Evolutionary conservation across 1,140 invertebrate species (phyloP).

Genomic region (Cotesia typhae): DNA sequence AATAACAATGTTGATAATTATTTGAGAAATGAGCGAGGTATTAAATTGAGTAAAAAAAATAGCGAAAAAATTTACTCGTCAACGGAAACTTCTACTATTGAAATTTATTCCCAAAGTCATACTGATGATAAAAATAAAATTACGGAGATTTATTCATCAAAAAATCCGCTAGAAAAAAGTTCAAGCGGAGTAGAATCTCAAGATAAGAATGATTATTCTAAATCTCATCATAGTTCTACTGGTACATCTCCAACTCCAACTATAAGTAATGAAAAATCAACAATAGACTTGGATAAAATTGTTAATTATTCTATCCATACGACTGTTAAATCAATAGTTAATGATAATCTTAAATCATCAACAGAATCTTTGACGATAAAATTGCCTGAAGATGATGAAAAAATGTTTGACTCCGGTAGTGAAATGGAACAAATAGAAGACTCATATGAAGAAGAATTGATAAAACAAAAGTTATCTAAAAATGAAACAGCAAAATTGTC

Average conservation of each 20-base stretch:
- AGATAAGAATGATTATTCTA: background rate
- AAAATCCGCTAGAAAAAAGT: slow-evolving; percentile 1
- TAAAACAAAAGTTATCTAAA: slow-evolving; percentile 23
- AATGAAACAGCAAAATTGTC: slow-evolving; percentile 12
- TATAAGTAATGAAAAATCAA: slow-evolving; percentile 1
- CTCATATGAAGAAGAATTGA: slow-evolving; percentile 37
- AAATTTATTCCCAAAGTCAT: background rate
- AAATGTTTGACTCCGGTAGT: slow-evolving; percentile 27
- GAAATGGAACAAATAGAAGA: slow-evolving; percentile 39
- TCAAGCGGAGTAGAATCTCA: too few relatives aligned
- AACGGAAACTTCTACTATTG: background rate
- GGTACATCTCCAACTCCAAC: background rate
- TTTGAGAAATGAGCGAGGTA: slow-evolving; percentile 37
- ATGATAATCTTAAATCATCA: slow-evolving; percentile 4
- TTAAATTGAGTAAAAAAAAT: slow-evolving; percentile 26
- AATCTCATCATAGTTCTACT: background rate
- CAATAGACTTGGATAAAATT: background rate
- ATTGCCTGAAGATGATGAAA: slow-evolving; percentile 31
- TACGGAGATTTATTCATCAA: background rate
- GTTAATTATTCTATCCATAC: background rate
- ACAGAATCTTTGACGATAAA: background rate
- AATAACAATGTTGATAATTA: slow-evolving; percentile 27
- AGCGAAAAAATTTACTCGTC: background rate
- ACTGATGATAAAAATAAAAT: slow-evolving; percentile 2
- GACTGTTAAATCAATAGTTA: background rate